phyloP scores from a whole-genome alignment of 2,797 vertebrate genomes.

The Sebastes itinus region DNA sequence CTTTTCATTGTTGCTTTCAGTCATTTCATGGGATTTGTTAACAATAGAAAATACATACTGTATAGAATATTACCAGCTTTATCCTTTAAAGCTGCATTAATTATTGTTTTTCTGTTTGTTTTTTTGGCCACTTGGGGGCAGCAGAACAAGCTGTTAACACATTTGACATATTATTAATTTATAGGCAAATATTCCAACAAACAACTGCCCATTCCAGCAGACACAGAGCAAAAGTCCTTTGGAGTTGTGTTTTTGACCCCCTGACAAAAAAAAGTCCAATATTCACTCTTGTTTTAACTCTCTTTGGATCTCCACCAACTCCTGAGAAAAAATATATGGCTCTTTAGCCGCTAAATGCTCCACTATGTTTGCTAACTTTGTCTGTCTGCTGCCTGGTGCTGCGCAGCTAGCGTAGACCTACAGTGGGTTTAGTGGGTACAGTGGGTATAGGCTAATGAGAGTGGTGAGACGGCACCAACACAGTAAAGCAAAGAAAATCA shows the following conservation, averaged over 20 bases:
- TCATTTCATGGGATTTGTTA: neutral
- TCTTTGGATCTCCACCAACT: neutral
- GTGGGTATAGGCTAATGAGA: neutral
- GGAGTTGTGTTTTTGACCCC: neutral
- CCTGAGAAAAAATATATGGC: neutral
- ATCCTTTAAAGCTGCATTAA: neutral
- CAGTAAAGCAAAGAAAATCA: neutral
- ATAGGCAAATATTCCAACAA: neutral
- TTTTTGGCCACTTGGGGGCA: neutral
- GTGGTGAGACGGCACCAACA: neutral
- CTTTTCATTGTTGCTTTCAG: neutral
- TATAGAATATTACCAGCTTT: neutral
- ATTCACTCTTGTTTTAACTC: neutral
- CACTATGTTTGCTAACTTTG: neutral
- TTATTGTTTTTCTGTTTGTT: neutral
- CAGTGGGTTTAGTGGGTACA: neutral
- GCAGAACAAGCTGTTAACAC: neutral
- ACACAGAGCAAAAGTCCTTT: neutral
- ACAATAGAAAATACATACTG: neutral
- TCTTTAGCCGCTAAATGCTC: neutral
- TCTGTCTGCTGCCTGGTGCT: neutral
- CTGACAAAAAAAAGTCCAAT: neutral
- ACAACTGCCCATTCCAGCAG: neutral
- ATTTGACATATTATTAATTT: neutral
- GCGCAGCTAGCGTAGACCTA: neutral